Percentiles rank a stretch among this genome's conserved stretches.
phyloP scores from a whole-genome alignment of 1,140 invertebrate species.

The Lordiphosa collinella region DNA sequence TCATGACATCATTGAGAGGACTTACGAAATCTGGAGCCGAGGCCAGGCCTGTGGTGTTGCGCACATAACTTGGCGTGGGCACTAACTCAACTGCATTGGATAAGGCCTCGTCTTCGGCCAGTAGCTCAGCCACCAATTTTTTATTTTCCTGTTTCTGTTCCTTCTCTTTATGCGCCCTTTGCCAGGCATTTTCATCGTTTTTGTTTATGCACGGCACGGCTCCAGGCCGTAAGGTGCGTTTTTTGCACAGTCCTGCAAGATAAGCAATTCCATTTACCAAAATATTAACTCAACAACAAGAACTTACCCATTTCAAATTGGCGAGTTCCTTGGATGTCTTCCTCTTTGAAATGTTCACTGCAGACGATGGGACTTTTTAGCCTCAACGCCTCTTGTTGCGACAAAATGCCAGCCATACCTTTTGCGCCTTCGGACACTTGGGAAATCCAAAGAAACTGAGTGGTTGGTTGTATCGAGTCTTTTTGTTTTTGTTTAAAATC shows the following conservation, averaged over 20 bases:
- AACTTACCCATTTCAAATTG: slow-evolving; percentile 58
- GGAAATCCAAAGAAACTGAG: slow-evolving; percentile 55
- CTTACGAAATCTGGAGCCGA: neutral
- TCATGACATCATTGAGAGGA: neutral
- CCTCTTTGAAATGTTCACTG: slow-evolving; percentile 54
- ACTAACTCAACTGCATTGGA: neutral
- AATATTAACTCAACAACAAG: no score
- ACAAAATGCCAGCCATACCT: slow-evolving; percentile 25
- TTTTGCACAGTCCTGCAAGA: slow-evolving; percentile 23
- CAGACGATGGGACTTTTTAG: slow-evolving; percentile 45
- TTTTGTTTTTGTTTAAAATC: slow-evolving; percentile 9
- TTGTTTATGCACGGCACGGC: slow-evolving; percentile 31
- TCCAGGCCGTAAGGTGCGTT: slow-evolving; percentile 19
- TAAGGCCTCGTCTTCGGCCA: slow-evolving; percentile 14
- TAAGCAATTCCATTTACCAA: no score
- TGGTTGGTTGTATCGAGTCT: slow-evolving; percentile 1
- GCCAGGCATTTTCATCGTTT: slow-evolving; percentile 5
- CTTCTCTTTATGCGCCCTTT: slow-evolving; percentile 7
- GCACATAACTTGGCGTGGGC: slow-evolving; percentile 10
- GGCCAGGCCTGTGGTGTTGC: slow-evolving; percentile 8
- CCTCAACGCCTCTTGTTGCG: slow-evolving; percentile 11
- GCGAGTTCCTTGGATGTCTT: slow-evolving; percentile 51
- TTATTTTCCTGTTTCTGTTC: slow-evolving; percentile 18
- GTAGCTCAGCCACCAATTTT: slow-evolving; percentile 19
- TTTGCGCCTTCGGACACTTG: slow-evolving; percentile 26